Conservation (phyloP, 2,888 invertebrate genomes). For the Brachyopa scutellaris region DNA sequence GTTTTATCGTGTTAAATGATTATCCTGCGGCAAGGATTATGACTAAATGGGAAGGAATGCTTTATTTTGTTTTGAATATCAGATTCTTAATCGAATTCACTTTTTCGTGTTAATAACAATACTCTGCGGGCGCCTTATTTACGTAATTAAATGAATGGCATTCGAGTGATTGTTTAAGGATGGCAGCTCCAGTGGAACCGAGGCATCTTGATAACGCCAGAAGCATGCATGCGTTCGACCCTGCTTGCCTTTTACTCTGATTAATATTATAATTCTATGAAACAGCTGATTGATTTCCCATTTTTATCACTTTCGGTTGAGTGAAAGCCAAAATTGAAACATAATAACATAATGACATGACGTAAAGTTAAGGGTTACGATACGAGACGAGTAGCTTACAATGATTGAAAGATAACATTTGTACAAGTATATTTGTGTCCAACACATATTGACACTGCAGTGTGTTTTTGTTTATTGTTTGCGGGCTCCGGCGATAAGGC, state of each 20-base stretch:
- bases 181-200: no score
- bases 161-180: no score
- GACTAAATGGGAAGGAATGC: slow-evolving; percentile 4
- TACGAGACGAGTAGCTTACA: no score
- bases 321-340: slow-evolving; percentile 1
- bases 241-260: neutral
- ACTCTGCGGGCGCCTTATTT: neutral
- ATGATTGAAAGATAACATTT: no score
- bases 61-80: slow-evolving; percentile 7
- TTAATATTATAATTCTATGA: slow-evolving; percentile 18
- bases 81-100: slow-evolving; percentile 16
- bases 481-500: no score
- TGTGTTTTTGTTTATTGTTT: no score
- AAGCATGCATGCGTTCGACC: neutral
- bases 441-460: no score
- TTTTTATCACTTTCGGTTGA: slow-evolving; percentile 2
- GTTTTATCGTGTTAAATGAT: slow-evolving; percentile 19
- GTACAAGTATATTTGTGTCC: no score
- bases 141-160: neutral
- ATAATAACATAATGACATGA: slow-evolving; percentile 9
- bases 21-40: slow-evolving; percentile 2
- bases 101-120: slow-evolving; percentile 6
- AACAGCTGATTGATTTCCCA: slow-evolving; percentile 24
- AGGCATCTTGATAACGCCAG: neutral
- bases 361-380: no score